Base-by-base conservation (phyloP, 2,888 invertebrate genomes). In the Dysmachus trigonus region DNA sequence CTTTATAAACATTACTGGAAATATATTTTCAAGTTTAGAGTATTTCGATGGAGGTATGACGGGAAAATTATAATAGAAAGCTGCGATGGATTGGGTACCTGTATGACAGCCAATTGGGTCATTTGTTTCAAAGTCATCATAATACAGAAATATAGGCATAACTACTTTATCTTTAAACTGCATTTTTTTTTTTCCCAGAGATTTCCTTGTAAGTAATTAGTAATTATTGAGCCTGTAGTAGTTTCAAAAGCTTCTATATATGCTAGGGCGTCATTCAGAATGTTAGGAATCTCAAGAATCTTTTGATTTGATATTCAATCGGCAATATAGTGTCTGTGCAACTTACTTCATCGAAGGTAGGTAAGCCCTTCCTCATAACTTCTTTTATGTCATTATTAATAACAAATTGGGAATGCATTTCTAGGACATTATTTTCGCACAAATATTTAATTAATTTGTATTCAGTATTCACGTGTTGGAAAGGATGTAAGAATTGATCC, bases 1-100 rank as follows among this genome's bases (percentile, higher is more conserved):
- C 79, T 85, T 86, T 81, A 86, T 22, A n/a, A 87, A 74, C 86
- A 87, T n/a, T 47, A 62, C 86, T 30, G 86, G 30, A 86, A 41
- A 86, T 15, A 87, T 86, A 47, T 81, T 62, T 71, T 41, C n/a
- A 15, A 87, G 73, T 1, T 33, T 73, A 30, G 71, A 18, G 33
- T 73, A 73, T 73, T 73, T 73, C 31, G 33, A 73, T 73, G 22
- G 81, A 51, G 53, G 53, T 33, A 73, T 73, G 31, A 73, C 13
- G 8, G 71, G 27, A 71, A 71, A 18, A 18, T 71, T 71, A 71
- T 71, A 71, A 71, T 71, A 71, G 71, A 71, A 71, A 71, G 27
- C 71, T 18, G 71, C 71, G 8, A 71, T 71, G 41, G 47, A 47
- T 47, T 77, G 77, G 27, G 71, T 71, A 27, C 71, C 71, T 71